These are phyloP conservation scores for Abrostola tripartita DNA, from an alignment of 2,888 invertebrate species.

Conservation along the genomic window DNA sequence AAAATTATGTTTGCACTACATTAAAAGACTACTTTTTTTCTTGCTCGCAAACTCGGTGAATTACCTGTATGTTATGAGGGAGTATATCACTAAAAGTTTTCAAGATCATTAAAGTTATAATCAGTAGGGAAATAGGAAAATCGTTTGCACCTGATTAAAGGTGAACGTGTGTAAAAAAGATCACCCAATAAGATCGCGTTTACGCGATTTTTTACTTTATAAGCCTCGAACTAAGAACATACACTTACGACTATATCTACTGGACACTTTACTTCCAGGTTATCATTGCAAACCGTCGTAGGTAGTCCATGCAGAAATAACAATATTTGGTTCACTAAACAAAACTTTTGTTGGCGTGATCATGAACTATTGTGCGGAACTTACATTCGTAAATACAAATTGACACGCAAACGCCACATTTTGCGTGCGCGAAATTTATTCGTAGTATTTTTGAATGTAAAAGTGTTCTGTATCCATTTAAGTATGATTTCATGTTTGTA, in stretches of 20 bases:
- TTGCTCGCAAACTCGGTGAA: too few relatives aligned
- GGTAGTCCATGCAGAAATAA: neutral
- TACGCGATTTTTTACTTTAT: neutral
- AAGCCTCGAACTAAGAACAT: neutral
- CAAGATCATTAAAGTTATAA: too few relatives aligned
- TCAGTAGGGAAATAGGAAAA: too few relatives aligned
- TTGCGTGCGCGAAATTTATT: conserved; percentile 19
- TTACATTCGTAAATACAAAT: conserved; percentile 20
- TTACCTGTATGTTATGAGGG: too few relatives aligned
- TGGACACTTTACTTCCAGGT: neutral
- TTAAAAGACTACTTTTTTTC: too few relatives aligned
- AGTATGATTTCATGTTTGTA: conserved; percentile 11
- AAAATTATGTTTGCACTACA: too few relatives aligned
- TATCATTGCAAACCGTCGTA: neutral
- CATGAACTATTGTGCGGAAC: conserved; percentile 18
- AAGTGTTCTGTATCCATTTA: neutral
- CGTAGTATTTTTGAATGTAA: conserved; percentile 16
- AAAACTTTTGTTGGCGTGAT: conserved; percentile 14
- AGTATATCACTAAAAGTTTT: too few relatives aligned
- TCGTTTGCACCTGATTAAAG: too few relatives aligned
- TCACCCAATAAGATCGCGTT: too few relatives aligned
- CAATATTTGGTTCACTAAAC: conserved; percentile 6
- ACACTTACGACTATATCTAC: neutral
- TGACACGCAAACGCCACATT: conserved; percentile 27
- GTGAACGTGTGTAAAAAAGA: too few relatives aligned